Evolutionary conservation across 2,113 vertebrate genomes (phyloP).

Genomic region (Erythrocercus mccallii): DNA sequence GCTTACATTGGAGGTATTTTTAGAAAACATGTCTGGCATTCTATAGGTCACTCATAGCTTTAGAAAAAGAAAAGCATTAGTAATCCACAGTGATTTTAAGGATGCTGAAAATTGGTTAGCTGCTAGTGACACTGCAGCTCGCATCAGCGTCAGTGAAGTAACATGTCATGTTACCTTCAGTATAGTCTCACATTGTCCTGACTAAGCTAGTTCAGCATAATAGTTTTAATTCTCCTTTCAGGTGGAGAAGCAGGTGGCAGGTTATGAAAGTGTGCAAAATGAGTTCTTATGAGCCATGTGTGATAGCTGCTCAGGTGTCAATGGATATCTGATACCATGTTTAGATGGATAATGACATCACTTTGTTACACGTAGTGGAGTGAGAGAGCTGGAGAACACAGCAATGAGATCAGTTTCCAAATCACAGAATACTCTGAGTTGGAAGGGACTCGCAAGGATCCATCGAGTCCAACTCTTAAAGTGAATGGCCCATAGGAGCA

Average conservation of each 20-base stretch:
- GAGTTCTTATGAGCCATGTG: rapidly evolving
- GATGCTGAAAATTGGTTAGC: neutral
- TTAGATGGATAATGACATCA: neutral
- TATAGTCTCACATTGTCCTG: neutral
- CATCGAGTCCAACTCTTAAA: rapidly evolving
- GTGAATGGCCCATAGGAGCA: neutral
- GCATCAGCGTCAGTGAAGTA: neutral
- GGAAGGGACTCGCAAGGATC: neutral
- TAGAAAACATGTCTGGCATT: neutral
- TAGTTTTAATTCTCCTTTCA: neutral
- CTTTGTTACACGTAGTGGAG: neutral
- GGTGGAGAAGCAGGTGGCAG: neutral
- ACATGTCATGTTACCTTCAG: rapidly evolving
- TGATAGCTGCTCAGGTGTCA: neutral
- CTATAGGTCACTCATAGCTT: neutral
- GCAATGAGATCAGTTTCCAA: neutral
- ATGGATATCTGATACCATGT: rapidly evolving
- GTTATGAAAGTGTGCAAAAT: neutral
- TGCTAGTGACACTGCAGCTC: neutral
- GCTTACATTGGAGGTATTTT: neutral
- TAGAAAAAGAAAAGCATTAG: neutral
- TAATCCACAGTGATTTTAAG: constrained; percentile 9
- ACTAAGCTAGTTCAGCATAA: neutral
- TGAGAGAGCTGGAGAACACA: neutral
- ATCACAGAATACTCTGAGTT: neutral